Conservation (phyloP, 2,797 vertebrate genomes). For the Otus scops region DNA sequence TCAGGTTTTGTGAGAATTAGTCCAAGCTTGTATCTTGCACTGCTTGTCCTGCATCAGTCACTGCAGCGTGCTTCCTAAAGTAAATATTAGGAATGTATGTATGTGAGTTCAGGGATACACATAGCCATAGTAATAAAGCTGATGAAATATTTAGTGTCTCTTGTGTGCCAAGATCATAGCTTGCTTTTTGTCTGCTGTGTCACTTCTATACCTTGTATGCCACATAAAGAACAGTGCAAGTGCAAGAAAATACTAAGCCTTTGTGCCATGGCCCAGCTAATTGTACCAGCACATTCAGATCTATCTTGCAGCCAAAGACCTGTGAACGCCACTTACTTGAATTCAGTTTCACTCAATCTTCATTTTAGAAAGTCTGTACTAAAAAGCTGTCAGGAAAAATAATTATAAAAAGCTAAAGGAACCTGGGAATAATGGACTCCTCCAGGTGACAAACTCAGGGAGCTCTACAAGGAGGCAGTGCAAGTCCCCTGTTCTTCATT, state of each 20-base stretch:
- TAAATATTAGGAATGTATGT: accelerated
- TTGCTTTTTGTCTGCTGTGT: background rate
- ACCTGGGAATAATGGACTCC: background rate
- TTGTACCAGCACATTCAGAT: background rate
- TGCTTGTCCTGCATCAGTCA: background rate
- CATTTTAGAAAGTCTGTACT: background rate
- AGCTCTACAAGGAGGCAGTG: background rate
- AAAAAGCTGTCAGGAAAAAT: background rate
- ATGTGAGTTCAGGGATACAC: accelerated
- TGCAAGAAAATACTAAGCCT: background rate
- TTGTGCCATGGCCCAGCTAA: background rate
- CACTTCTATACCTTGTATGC: background rate
- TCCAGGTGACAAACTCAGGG: accelerated
- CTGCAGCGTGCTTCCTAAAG: background rate
- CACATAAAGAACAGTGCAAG: background rate
- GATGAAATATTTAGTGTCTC: background rate
- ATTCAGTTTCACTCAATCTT: background rate
- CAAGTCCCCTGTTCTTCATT: background rate
- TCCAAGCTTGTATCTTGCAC: background rate
- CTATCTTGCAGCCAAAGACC: background rate
- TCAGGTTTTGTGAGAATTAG: background rate
- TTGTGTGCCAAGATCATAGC: background rate
- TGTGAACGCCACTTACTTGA: background rate
- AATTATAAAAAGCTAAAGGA: background rate
- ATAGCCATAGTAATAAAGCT: accelerated